A percentile compares a stretch with the other conserved stretches of the same genome.
Conservation (phyloP, 2,113 vertebrate species). For the Myanophis thanlyinensis region DNA sequence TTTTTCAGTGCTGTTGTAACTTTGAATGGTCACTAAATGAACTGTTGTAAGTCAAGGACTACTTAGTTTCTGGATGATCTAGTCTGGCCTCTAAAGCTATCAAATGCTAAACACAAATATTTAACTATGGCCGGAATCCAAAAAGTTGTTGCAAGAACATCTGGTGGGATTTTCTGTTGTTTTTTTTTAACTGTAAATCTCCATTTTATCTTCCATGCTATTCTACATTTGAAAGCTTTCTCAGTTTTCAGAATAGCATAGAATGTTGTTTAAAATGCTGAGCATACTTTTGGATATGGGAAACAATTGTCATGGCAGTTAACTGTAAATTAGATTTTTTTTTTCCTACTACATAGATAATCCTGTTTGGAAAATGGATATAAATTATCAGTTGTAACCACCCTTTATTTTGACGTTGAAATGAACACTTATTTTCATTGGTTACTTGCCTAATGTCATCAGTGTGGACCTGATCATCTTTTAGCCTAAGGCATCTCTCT, state of each 20-base stretch:
- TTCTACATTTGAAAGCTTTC: neutral
- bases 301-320: neutral
- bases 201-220: neutral
- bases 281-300: neutral
- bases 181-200: neutral
- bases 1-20: too few species aligned
- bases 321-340: neutral
- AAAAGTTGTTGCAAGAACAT: neutral
- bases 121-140: neutral
- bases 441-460: slow-evolving; percentile 6
- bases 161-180: neutral
- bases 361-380: neutral
- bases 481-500: neutral
- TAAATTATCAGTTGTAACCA: neutral
- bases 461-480: neutral
- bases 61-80: neutral
- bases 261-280: neutral
- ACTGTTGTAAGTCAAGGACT: too few species aligned
- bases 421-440: slow-evolving; percentile 39
- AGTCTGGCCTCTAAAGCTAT: neutral
- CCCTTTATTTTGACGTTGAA: slow-evolving; percentile 7
- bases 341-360: neutral
- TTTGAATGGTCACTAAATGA: too few species aligned
- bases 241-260: neutral
- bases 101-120: neutral